Evolutionary conservation across 2,113 vertebrate species (phyloP), one percentile per base, ranked within the genome.

Genomic region (Phainopepla nitens): DNA sequence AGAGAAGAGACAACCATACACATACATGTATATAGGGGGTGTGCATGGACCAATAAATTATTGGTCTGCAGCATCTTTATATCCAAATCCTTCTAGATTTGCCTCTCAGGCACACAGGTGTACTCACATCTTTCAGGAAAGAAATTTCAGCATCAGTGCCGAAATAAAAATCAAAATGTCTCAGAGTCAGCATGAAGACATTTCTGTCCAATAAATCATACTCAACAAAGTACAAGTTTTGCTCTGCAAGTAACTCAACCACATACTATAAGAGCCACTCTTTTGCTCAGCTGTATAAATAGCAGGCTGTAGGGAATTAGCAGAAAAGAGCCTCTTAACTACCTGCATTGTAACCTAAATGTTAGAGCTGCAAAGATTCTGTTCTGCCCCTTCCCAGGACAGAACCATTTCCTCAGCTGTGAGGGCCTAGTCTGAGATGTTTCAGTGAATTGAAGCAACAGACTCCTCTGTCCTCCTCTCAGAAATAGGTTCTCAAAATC

Each of bases 21-120:
- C 11, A 50, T 5, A 42, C 14, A 35, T 10, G 21, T 50, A 42
- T 39, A 21, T n/a, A 39, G 15, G 3, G 4, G 0, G 2, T 11
- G n/a, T 18, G 19, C 1, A 9, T 27, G 3, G 33, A 45, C n/a
- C 1, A 35, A 42, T 54, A 24, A 80, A 15, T 35, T 65, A 45
- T 2, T 27, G 20, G 42, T 60, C 39, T 91, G 27, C 28, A 77
- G 2, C 42, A 29, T 39, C 29, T 73, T 91, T 58, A 3, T 22
- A 71, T 66, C 14, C 0, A 0, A 78, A 9, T 49, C 25, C 58
- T n/a, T 94, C 42, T 25, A 80, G 29, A 78, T 44, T 42, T 2
- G 3, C 12, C 28, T 78, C 72, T 66, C 9, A 8, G 27, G 33
- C 51, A 91, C 64, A 35, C 4, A 87, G 13, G 17, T 71, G 31